Conservation (phyloP, 1,140 invertebrate species). For the Rhopalosiphum maidis region DNA sequence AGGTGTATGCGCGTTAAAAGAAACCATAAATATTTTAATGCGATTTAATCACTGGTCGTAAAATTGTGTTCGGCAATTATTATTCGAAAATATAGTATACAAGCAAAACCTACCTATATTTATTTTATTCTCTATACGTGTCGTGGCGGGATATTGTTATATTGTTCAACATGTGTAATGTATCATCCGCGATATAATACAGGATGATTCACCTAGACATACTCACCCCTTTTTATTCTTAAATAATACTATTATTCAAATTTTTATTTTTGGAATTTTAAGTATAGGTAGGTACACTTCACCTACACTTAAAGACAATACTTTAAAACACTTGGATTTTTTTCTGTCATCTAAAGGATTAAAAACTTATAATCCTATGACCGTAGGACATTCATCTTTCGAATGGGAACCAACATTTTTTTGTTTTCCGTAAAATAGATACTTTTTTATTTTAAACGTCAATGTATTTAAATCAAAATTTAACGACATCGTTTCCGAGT, state of each 20-base stretch:
- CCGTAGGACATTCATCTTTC: not conserved
- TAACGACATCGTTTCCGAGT: not conserved
- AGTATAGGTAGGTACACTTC: no score
- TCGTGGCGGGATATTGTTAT: not conserved
- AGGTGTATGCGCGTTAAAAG: not conserved
- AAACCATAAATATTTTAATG: constrained; percentile 5
- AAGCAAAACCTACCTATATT: not conserved
- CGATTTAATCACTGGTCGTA: constrained; percentile 3
- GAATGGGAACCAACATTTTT: not conserved
- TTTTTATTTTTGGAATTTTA: not conserved
- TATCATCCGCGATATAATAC: not conserved
- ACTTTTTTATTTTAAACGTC: not conserved
- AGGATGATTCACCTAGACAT: not conserved
- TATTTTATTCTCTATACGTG: not conserved
- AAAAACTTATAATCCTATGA: not conserved
- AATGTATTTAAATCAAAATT: not conserved
- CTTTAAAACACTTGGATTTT: not conserved
- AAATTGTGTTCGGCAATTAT: not conserved
- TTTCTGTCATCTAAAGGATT: not conserved
- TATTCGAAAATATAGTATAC: not conserved
- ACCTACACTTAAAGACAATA: not conserved
- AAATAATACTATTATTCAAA: not conserved
- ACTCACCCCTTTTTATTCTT: no score
- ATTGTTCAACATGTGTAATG: not conserved
- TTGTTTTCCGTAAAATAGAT: not conserved